Evolutionary conservation across 1,140 invertebrate genomes (phyloP).

Genomic region (Sitophilus oryzae): DNA sequence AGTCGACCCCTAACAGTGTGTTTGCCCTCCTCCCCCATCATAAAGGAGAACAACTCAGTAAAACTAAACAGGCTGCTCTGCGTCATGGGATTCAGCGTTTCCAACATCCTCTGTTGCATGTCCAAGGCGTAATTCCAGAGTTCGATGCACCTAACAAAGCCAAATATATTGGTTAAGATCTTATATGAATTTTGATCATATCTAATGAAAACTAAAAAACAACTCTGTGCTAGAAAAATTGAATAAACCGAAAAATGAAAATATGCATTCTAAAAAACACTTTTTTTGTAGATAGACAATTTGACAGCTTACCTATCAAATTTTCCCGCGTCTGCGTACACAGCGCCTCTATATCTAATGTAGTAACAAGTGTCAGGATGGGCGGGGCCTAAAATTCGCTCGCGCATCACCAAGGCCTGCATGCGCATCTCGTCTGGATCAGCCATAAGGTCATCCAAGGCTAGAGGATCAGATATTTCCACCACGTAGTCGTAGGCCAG

Average conservation of each 20-base stretch:
- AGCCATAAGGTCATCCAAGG: constrained; percentile 78
- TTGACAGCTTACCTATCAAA: constrained; percentile 58
- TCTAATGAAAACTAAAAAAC: too few species aligned
- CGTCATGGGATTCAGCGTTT: constrained; percentile 90
- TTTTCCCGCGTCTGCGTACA: constrained; percentile 91
- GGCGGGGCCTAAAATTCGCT: constrained; percentile 83
- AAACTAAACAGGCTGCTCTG: constrained; percentile 90
- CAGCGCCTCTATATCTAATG: constrained; percentile 86
- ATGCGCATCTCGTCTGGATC: constrained; percentile 95
- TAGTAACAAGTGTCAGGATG: constrained; percentile 97
- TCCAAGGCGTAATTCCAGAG: constrained; percentile 96
- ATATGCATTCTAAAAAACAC: not conserved
- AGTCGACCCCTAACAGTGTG: constrained; percentile 62
- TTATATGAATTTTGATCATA: not conserved
- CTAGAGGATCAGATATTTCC: constrained; percentile 72
- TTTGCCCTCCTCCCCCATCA: constrained; percentile 73
- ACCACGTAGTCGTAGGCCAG: constrained; percentile 82
- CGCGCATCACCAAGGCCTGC: constrained; percentile 90
- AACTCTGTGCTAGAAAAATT: too few species aligned
- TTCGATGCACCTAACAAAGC: constrained; percentile 61
- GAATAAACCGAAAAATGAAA: not conserved
- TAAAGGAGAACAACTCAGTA: constrained; percentile 91
- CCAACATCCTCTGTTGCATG: constrained; percentile 89
- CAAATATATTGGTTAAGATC: not conserved
- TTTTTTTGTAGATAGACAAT: too few species aligned